A percentile compares a stretch with the other conserved stretches of the same genome.
phyloP scores from a whole-genome alignment of 2,113 vertebrate species.

The Pangasianodon hypophthalmus region DNA sequence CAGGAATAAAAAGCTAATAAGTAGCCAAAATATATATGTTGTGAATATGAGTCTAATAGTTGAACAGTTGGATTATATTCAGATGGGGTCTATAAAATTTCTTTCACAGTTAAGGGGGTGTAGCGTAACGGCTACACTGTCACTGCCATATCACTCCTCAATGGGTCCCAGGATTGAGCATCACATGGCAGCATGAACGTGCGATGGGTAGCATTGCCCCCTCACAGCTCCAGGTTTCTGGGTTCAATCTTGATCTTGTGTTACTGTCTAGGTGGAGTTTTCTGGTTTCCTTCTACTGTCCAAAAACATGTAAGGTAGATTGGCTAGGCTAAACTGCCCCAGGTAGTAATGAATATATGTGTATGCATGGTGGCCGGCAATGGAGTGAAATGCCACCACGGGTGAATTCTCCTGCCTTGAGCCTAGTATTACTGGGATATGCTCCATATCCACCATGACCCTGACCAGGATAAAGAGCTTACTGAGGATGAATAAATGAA shows the following conservation, averaged over 20 bases:
- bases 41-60: neutral
- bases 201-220: neutral
- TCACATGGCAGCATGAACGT: neutral
- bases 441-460: neutral
- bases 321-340: neutral
- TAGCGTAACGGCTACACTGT: neutral
- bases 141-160: neutral
- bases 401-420: slow-evolving; percentile 1
- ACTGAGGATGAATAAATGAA: neutral
- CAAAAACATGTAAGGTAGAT: neutral
- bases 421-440: neutral
- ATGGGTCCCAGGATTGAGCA: neutral
- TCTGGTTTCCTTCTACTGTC: neutral
- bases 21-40: neutral
- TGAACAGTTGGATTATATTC: neutral
- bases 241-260: neutral
- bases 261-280: neutral
- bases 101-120: neutral
- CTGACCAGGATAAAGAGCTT: neutral
- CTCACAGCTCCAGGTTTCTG: neutral
- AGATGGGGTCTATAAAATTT: neutral
- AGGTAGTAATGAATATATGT: neutral
- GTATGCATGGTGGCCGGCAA: neutral
- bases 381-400: neutral
- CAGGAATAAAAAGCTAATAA: neutral